Conservation (phyloP, 2,797 vertebrate species). For the Chelon labrosus region DNA sequence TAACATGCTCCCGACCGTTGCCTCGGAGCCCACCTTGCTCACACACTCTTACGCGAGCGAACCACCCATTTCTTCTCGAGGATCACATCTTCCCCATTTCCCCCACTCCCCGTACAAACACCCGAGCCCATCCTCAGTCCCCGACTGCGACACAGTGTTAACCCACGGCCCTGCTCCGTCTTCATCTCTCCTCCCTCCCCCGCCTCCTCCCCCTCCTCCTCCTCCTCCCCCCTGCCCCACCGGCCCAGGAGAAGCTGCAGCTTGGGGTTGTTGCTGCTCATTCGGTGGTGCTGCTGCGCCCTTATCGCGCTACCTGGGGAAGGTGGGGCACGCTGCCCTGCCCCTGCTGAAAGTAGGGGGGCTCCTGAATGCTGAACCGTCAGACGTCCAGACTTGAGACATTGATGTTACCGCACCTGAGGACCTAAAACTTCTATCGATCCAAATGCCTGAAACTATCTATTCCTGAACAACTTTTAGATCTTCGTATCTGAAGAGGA, state of each 20-base stretch:
- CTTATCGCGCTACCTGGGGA: constrained; percentile 89
- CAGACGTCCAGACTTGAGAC: constrained; percentile 88
- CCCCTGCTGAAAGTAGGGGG: constrained; percentile 87
- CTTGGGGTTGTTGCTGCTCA: constrained; percentile 85
- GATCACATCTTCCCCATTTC: constrained; percentile 73
- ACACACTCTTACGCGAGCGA: neutral
- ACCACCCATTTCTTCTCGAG: neutral
- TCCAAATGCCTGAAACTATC: constrained; percentile 23
- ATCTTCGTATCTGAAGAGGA: constrained; percentile 37
- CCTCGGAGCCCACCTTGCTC: constrained; percentile 64
- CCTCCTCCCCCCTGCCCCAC: constrained; percentile 70
- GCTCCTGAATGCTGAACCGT: constrained; percentile 85
- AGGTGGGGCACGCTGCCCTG: constrained; percentile 89
- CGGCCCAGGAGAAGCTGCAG: constrained; percentile 65
- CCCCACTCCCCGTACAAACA: constrained; percentile 61
- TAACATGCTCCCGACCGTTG: constrained; percentile 60
- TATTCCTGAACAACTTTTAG: constrained; percentile 26
- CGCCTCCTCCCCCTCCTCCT: constrained; percentile 65
- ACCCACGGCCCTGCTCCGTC: constrained; percentile 59
- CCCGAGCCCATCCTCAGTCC: neutral
- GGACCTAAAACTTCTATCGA: constrained; percentile 23
- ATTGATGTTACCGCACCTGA: constrained; percentile 29
- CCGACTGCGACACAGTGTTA: constrained; percentile 33
- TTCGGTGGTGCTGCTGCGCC: constrained; percentile 66
- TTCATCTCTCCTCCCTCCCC: constrained; percentile 62